Evolutionary conservation across 2,888 invertebrate species (phyloP), one percentile per base, ranked within the genome.

Genomic region (Lysandra bellargus): DNA sequence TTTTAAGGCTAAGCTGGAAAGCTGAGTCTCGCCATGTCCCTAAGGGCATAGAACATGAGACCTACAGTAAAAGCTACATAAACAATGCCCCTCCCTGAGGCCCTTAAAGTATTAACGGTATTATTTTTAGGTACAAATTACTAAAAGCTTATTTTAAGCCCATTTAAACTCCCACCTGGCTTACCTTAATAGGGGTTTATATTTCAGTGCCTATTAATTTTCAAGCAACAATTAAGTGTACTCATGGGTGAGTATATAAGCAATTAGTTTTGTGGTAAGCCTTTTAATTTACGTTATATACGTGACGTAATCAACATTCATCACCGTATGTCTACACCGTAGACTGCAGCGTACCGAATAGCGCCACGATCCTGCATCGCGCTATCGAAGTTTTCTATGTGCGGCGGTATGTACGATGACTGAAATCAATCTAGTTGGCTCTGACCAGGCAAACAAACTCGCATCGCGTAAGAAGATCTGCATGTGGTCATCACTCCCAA

Each of bases 131-230:
- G 61, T 61, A 30, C 30, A 64, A 64, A 30, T 33, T 33, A 64
- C 64, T 64, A 64, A 33, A 33, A 69, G 69, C 69, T 33, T 69
- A 69, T 69, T 69, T 69, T 14, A 33, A 69, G 69, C 33, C 69
- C 69, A 69, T 33, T 33, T 69, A 14, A 69, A 33, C 30, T 69
- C 69, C 69, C 69, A 69, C 69, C 33, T 5, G 14, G 69, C 69
- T 69, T 69, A 69, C 69, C 69, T 33, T 69, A 33, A 69, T 69
- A 17, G 57, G 14, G 53, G 17, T 57, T 57, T 17, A 57, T 57
- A 57, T 57, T 57, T 57, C 57, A 17, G 12, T 57, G 57, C 57
- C 57, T 64, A 64, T 64, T 64, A 64, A 64, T 64, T 64, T 64
- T 12, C 30, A 64, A 64, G 30, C 30, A 23, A 64, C 12, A 64